Evolutionary conservation across 2,113 vertebrate genomes (phyloP).

Genomic region (Oryzias celebensis): DNA sequence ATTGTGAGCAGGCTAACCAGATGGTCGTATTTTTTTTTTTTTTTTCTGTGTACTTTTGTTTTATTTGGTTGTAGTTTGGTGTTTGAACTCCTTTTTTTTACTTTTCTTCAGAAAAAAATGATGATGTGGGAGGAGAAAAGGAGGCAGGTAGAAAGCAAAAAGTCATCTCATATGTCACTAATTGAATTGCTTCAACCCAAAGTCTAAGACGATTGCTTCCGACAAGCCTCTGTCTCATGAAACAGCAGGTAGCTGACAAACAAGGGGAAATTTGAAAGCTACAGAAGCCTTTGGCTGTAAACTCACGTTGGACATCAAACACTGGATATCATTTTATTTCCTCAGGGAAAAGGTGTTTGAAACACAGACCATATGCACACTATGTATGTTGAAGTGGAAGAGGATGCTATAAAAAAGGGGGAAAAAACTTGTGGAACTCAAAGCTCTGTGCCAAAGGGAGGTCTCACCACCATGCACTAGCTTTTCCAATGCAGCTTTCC

Average conservation of each 20-base stretch:
- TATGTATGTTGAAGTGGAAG: slow-evolving; percentile 42
- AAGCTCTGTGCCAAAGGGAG: slow-evolving; percentile 44
- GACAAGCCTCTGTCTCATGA: slow-evolving; percentile 76
- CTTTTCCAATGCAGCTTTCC: slow-evolving; percentile 25
- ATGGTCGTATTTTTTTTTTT: slow-evolving; percentile 48
- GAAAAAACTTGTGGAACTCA: slow-evolving; percentile 61
- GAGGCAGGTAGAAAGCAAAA: slow-evolving; percentile 61
- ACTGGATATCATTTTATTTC: slow-evolving; percentile 75
- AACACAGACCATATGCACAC: slow-evolving; percentile 67
- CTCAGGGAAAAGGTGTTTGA: slow-evolving; percentile 68
- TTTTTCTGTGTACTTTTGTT: not conserved
- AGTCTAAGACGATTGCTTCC: slow-evolving; percentile 70
- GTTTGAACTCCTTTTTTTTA: slow-evolving; percentile 60
- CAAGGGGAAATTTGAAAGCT: slow-evolving; percentile 70
- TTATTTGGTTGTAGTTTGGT: slow-evolving; percentile 6
- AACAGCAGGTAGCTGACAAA: slow-evolving; percentile 83
- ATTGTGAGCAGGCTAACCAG: slow-evolving; percentile 56
- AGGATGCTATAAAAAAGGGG: slow-evolving; percentile 28
- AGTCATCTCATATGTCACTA: slow-evolving; percentile 74
- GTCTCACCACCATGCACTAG: slow-evolving; percentile 33
- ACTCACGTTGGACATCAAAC: slow-evolving; percentile 80
- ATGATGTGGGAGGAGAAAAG: slow-evolving; percentile 37
- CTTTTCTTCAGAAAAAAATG: slow-evolving; percentile 40
- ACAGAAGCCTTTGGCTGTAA: slow-evolving; percentile 78
- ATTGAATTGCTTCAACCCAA: slow-evolving; percentile 76